Evolutionary conservation across 1,140 invertebrate species (phyloP).

Genomic region (Conopomorpha cramerella): DNA sequence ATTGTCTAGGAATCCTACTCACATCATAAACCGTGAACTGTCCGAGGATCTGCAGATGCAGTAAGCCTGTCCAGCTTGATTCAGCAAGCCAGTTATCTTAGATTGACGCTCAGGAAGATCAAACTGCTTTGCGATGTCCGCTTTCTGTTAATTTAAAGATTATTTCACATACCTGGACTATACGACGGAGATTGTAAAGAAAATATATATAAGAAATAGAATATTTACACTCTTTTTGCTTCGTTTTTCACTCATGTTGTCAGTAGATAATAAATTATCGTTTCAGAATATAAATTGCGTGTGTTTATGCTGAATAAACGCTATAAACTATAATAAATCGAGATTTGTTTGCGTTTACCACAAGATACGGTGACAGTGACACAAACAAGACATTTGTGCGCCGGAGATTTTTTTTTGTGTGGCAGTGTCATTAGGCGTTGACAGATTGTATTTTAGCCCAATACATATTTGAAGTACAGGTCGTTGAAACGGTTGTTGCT

Average conservation of each 20-base stretch:
- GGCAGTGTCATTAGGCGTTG: no score
- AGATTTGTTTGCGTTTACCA: background rate
- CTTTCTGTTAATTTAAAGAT: constrained; percentile 66
- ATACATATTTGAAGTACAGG: no score
- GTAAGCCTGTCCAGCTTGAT: constrained; percentile 88
- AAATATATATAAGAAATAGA: background rate
- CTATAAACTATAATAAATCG: no score
- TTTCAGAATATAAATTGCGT: no score
- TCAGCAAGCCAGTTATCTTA: constrained; percentile 86
- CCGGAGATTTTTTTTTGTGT: no score
- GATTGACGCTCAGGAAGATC: constrained; percentile 88
- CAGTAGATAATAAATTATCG: no score
- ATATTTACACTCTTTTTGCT: constrained; percentile 42
- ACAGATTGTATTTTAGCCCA: no score
- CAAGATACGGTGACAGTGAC: background rate
- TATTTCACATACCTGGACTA: no score
- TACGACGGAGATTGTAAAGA: no score
- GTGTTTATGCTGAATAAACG: background rate
- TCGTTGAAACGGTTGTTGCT: no score
- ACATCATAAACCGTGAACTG: constrained; percentile 96
- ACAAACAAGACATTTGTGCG: no score
- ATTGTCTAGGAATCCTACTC: constrained; percentile 33
- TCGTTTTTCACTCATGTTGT: constrained; percentile 35
- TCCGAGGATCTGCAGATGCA: constrained; percentile 94
- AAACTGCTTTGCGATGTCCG: constrained; percentile 89